Percentiles rank a stretch among this genome's conserved stretches.
Conservation (phyloP, 2,888 invertebrate genomes). For the Metalampra italica region DNA sequence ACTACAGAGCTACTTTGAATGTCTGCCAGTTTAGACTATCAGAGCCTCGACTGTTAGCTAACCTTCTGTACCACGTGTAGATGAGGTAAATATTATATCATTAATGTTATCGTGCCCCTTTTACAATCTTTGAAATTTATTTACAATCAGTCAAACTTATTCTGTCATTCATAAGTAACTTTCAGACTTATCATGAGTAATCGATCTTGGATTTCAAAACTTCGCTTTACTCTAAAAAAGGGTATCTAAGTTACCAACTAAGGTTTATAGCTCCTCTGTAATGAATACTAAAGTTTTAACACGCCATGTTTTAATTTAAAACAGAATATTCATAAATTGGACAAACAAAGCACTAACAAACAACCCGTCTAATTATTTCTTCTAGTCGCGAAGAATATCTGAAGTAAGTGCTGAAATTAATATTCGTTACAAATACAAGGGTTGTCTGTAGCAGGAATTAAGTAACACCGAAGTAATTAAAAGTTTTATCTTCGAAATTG, state of each 20-base stretch:
- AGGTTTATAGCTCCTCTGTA: conserved; percentile 1
- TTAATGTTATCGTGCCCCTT: no score
- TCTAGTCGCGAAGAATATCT: conserved; percentile 24
- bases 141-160: no score
- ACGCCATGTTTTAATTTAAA: conserved; percentile 5
- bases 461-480: conserved; percentile 40
- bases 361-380: conserved; percentile 29
- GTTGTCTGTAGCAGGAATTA: conserved; percentile 35
- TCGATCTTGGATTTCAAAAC: background rate
- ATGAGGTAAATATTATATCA: no score
- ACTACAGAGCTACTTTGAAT: no score
- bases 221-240: background rate
- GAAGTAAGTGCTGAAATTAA: conserved; percentile 20
- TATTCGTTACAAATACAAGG: conserved; percentile 28
- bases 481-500: conserved; percentile 33
- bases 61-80: no score
- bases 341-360: conserved; percentile 17
- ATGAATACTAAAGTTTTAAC: conserved; percentile 1
- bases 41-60: no score
- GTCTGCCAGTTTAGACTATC: no score
- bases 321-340: conserved; percentile 13
- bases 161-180: no score
- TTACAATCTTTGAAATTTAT: no score
- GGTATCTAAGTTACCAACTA: background rate
- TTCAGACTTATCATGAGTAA: no score